phyloP scores from a whole-genome alignment of 2,797 vertebrate genomes.

The Nannoperca australis region DNA sequence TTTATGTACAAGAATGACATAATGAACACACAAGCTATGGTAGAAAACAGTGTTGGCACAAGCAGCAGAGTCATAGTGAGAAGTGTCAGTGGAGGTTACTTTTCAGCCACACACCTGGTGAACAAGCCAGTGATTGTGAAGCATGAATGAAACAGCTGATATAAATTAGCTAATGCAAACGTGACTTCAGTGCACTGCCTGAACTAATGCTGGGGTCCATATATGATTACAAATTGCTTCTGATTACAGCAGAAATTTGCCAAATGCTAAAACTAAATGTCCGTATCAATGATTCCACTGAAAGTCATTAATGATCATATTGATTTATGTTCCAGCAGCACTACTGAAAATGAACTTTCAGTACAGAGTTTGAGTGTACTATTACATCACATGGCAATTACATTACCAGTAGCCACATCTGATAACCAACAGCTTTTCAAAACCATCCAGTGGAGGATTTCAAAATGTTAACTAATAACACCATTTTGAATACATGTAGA shows the following conservation, averaged over 20 bases:
- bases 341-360: neutral
- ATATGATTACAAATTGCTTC: neutral
- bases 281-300: neutral
- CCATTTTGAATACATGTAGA: neutral
- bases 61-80: neutral
- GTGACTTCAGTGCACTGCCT: neutral
- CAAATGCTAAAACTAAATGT: neutral
- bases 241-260: neutral
- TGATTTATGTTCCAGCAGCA: constrained; percentile 4
- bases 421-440: constrained; percentile 21
- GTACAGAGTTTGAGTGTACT: neutral
- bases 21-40: neutral
- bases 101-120: neutral
- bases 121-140: constrained; percentile 5
- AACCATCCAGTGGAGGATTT: neutral
- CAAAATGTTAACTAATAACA: neutral
- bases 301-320: constrained; percentile 1
- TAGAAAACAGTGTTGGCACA: no score
- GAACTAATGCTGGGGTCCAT: neutral
- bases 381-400: neutral
- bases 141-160: constrained; percentile 14
- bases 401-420: constrained; percentile 2
- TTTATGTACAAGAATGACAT: neutral
- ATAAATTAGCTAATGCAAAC: neutral
- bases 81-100: neutral